Evolutionary conservation across 1,140 invertebrate species (phyloP), one percentile per base, ranked within the genome.

Genomic region (Saccostrea glomerata): DNA sequence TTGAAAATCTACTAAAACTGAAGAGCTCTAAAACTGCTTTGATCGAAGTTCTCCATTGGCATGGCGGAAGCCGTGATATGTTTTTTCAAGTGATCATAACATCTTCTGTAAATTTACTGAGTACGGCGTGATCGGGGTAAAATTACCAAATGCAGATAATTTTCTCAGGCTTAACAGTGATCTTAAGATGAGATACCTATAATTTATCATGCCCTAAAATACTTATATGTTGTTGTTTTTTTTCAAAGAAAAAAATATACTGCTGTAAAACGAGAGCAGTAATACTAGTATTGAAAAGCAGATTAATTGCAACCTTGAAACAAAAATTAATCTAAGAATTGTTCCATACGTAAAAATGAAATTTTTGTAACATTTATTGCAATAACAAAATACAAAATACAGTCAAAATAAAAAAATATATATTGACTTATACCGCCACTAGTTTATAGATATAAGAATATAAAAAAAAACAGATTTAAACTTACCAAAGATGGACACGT

Each of bases 1-100:
- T 77, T 30, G 25, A 77, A 77, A 77, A 77, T 77, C 70, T 77
- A 77, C 36, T 77, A 77, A 77, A 77, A 36, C 70, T 36, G 25
- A 30, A 77, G 70, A 77, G 30, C 25, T 36, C 25, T 73, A 36
- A 11, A 73, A 73, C 7, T 25, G 70, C 70, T 77, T 77, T 77
- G 70, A 77, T 77, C 70, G 30, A 77, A 36, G 70, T 77, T 30
- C 70, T 12, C 70, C 23, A 30, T 36, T 30, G 70, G 15, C 36
- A 36, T 25, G 0, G 70, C 23, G 30, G 70, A 77, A 77, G 70
- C 30, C 11, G 15, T 25, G 23, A 77, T 77, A 77, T 77, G 70
- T 77, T 77, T 77, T 77, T 25, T 77, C 70, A 36, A 77, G 70
- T 30, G 70, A 40, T 25, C 70, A 25, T 36, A 36, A 77, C 25